Conservation (phyloP, 2,888 invertebrate genomes). For the Plusia festucae region DNA sequence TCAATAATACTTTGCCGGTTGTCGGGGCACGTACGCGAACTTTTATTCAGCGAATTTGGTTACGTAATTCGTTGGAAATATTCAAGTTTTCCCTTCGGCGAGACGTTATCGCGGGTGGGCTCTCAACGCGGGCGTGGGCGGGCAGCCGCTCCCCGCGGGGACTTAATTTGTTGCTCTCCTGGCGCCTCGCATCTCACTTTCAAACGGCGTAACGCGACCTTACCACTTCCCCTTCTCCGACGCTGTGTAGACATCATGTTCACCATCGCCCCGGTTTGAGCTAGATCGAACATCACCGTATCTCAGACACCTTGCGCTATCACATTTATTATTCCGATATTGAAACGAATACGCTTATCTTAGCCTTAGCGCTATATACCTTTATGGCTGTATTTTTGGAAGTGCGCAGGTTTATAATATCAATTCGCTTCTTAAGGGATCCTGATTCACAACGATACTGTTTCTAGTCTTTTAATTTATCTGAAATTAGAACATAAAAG, state of each 20-base stretch:
- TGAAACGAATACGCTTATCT: conserved; percentile 33
- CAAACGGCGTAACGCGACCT: conserved; percentile 88
- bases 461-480: too few relatives aligned
- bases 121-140: conserved; percentile 82
- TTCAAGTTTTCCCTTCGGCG: conserved; percentile 86
- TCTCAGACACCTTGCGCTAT: conserved; percentile 37
- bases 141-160: conserved; percentile 82
- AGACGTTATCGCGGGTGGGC: conserved; percentile 84
- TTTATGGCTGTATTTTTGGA: conserved; percentile 19
- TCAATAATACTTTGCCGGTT: conserved; percentile 80
- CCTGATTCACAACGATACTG: too few relatives aligned
- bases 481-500: too few relatives aligned
- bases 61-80: conserved; percentile 86
- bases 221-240: conserved; percentile 80
- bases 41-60: conserved; percentile 84
- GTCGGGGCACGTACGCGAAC: conserved; percentile 81
- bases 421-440: too few relatives aligned
- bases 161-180: conserved; percentile 90
- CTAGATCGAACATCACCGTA: conserved; percentile 60
- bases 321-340: conserved; percentile 52
- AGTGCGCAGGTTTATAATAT: neutral
- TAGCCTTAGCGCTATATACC: conserved; percentile 29
- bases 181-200: conserved; percentile 89
- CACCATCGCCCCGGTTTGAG: conserved; percentile 64
- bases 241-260: conserved; percentile 77